Conservation (phyloP, 2,888 invertebrate genomes). For the Antitype chi region DNA sequence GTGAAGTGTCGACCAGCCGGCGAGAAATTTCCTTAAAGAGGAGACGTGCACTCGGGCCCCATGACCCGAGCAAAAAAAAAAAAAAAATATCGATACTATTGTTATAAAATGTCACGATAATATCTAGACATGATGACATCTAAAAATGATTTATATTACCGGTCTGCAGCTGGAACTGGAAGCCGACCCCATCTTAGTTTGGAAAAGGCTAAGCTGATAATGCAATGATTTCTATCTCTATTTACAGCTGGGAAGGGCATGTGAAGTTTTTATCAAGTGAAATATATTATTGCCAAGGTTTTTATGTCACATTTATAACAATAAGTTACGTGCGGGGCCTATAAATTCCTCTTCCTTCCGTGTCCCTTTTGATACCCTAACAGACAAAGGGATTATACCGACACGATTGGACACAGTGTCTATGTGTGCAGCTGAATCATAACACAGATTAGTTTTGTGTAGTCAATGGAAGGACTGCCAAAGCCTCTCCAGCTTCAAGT, state of each 20-base stretch:
- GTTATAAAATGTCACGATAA: too few relatives aligned
- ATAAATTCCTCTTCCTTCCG: slow-evolving; percentile 24
- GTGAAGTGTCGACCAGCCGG: too few relatives aligned
- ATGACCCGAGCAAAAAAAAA: too few relatives aligned
- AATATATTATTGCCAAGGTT: slow-evolving; percentile 32
- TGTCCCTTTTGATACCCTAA: slow-evolving; percentile 3
- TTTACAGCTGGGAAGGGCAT: background rate
- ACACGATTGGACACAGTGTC: slow-evolving; percentile 11
- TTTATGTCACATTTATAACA: slow-evolving; percentile 37
- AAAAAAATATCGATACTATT: too few relatives aligned
- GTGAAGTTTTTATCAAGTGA: slow-evolving; percentile 14
- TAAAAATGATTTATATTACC: too few relatives aligned
- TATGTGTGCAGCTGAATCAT: background rate
- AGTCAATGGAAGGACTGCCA: background rate
- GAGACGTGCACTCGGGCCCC: too few relatives aligned
- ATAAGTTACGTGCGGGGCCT: slow-evolving; percentile 48
- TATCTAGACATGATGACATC: too few relatives aligned
- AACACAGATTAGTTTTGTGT: background rate
- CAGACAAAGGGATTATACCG: slow-evolving; percentile 23
- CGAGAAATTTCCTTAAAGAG: too few relatives aligned
- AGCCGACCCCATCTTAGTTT: too few relatives aligned
- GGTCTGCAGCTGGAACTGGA: too few relatives aligned
- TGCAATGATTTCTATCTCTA: too few relatives aligned
- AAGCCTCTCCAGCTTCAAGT: background rate
- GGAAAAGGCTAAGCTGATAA: too few relatives aligned